Conservation (phyloP, 1,140 invertebrate species). For the Leptinotarsa lineolata region DNA sequence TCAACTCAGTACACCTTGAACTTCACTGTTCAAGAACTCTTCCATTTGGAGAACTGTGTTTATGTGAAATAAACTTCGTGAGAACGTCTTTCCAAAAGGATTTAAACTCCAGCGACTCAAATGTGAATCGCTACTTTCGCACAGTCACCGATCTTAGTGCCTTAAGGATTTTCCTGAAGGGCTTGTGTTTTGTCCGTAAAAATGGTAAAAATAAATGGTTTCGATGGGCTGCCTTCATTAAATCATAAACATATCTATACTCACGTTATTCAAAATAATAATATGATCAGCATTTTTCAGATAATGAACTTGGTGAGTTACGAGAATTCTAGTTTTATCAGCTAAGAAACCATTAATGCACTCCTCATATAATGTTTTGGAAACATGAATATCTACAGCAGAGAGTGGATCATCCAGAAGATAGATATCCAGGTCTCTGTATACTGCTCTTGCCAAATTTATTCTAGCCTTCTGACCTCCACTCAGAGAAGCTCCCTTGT, state of each 20-base stretch:
- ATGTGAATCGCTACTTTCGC: no score
- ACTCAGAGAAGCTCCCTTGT: conserved; percentile 74
- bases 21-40: no score
- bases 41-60: no score
- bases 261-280: conserved; percentile 63
- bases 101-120: no score
- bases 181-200: no score
- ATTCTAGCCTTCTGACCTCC: conserved; percentile 83
- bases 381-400: conserved; percentile 76
- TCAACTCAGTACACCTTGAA: no score
- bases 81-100: no score
- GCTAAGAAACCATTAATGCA: conserved; percentile 68
- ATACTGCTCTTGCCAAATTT: conserved; percentile 66
- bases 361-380: conserved; percentile 70
- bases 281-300: conserved; percentile 71
- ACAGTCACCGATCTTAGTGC: no score
- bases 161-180: no score
- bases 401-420: conserved; percentile 78
- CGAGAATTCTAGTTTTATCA: conserved; percentile 72
- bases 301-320: conserved; percentile 84
- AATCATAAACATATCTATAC: background rate
- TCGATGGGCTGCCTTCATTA: no score
- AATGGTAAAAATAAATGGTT: no score
- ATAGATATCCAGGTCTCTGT: conserved; percentile 65
- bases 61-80: no score